phyloP scores from a whole-genome alignment of 2,113 vertebrate genomes.

The Syrrhaptes paradoxus region DNA sequence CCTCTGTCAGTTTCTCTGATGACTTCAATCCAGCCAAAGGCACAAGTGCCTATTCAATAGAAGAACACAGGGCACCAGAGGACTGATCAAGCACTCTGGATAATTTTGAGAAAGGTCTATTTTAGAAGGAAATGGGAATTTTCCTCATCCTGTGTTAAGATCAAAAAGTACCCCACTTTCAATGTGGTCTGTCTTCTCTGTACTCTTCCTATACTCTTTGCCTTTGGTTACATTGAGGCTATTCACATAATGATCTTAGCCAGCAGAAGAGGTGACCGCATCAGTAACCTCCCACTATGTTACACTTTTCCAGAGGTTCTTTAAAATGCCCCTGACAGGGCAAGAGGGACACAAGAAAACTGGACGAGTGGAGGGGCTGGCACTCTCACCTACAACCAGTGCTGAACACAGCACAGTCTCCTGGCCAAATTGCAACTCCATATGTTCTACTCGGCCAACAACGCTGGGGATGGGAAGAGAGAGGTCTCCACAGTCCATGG shows the following conservation, averaged over 20 bases:
- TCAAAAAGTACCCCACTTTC: not conserved
- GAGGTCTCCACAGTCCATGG: constrained; percentile 47
- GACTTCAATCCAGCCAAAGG: not conserved
- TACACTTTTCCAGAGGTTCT: not conserved
- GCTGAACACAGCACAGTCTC: constrained; percentile 84
- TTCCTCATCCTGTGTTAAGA: not conserved
- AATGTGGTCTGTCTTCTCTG: not conserved
- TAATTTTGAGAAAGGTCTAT: not conserved
- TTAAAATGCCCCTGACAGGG: not conserved
- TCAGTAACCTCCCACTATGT: not conserved
- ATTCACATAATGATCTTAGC: not conserved
- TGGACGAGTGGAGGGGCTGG: not conserved
- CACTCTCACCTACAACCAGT: constrained; percentile 83
- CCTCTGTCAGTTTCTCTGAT: not conserved
- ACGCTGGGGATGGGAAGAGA: constrained; percentile 8
- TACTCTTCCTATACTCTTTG: not conserved
- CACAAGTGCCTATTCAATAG: not conserved
- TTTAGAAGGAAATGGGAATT: not conserved
- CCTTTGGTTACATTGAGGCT: not conserved
- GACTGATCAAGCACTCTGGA: not conserved
- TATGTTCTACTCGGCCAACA: constrained; percentile 72
- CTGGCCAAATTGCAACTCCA: constrained; percentile 86
- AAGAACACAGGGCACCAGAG: not conserved
- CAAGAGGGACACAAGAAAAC: not conserved
- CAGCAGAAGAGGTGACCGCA: not conserved